Evolutionary conservation across 1,140 invertebrate genomes (phyloP).

Genomic region (Bombus vancouverensis): DNA sequence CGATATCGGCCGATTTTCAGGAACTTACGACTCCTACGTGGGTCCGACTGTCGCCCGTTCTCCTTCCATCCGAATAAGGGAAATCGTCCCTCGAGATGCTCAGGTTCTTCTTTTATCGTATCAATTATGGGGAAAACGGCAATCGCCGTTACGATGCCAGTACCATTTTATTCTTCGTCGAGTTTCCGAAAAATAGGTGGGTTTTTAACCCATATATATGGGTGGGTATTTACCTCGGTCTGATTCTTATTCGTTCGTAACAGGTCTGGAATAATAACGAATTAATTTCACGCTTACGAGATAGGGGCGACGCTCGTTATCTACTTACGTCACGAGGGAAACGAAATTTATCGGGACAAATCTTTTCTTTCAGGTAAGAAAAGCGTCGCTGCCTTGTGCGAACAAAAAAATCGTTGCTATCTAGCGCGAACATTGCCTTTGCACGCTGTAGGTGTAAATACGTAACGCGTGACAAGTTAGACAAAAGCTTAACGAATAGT

Average conservation of each 20-base stretch:
- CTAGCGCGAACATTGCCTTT: no score
- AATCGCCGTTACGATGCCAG: no score
- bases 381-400: no score
- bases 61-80: neutral
- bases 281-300: no score
- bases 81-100: neutral
- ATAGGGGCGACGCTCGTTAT: no score
- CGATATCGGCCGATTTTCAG: constrained; percentile 12
- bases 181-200: neutral
- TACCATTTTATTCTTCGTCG: neutral
- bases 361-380: no score
- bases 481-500: neutral
- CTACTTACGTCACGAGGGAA: no score
- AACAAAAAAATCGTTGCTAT: no score
- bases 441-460: neutral
- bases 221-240: neutral
- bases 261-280: no score
- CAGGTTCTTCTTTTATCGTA: neutral
- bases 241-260: neutral
- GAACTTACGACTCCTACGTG: neutral
- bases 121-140: neutral
- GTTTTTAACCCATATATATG: neutral
- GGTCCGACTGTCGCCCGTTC: neutral
- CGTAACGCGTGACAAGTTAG: neutral
- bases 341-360: no score